Evolutionary conservation across 23 tunicate genomes (phyloP).

Genomic region (Diplosoma virens): DNA sequence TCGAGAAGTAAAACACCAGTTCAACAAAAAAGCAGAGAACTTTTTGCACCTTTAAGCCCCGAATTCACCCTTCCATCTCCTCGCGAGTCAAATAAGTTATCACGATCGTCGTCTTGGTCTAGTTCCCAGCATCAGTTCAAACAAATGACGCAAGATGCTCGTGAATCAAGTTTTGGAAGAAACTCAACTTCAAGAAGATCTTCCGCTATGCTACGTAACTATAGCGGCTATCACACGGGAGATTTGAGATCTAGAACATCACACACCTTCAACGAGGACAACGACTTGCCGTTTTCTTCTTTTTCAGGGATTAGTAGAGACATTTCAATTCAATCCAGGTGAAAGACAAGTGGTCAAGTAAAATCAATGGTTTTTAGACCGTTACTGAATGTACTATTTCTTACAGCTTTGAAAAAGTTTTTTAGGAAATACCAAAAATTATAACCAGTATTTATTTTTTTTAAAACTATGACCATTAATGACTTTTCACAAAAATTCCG

Average conservation of each 20-base stretch:
- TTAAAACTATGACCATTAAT: too few species aligned
- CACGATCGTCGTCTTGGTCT: slow-evolving; percentile 48
- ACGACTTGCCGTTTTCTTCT: neutral
- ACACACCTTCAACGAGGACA: slow-evolving; percentile 21
- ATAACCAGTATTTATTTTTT: too few species aligned
- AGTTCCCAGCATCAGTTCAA: neutral
- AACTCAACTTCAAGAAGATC: neutral
- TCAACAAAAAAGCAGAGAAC: neutral
- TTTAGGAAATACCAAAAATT: too few species aligned
- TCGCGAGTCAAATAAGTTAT: slow-evolving; percentile 22
- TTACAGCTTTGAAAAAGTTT: too few species aligned
- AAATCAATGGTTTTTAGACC: too few species aligned
- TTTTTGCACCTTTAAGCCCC: slow-evolving; percentile 30
- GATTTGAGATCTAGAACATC: slow-evolving; percentile 54
- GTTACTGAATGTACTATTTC: too few species aligned
- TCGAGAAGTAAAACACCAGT: neutral
- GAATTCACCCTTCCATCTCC: slow-evolving; percentile 53
- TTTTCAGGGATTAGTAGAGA: too few species aligned
- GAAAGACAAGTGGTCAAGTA: too few species aligned
- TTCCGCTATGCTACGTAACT: slow-evolving; percentile 17
- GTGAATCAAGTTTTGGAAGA: neutral
- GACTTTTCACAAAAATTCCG: too few species aligned
- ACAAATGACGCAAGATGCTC: neutral
- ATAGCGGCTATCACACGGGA: slow-evolving; percentile 63
- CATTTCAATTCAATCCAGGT: too few species aligned